These are phyloP conservation scores for Lordiphosa stackelbergi DNA, from an alignment of 1,140 invertebrate genomes.

Conservation along the genomic window DNA sequence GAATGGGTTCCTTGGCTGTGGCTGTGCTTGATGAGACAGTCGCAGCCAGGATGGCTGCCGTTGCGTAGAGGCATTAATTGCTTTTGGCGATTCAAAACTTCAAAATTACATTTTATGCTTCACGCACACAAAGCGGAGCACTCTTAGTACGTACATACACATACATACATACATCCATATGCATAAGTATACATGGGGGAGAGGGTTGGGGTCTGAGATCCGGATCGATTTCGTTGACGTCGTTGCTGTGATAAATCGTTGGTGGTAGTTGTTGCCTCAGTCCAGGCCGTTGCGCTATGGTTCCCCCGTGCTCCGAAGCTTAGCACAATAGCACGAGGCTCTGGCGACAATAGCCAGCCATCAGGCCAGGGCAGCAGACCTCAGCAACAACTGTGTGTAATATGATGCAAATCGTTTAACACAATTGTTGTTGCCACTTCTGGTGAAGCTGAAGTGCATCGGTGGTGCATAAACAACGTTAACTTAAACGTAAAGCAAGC, in stretches of 20 bases:
- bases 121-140: conserved; percentile 40
- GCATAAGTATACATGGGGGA: conserved; percentile 6
- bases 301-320: conserved; percentile 29
- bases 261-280: conserved; percentile 41
- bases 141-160: conserved; percentile 25
- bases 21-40: conserved; percentile 29
- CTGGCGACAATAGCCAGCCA: conserved; percentile 65
- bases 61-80: conserved; percentile 73
- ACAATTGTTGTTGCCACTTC: conserved; percentile 52
- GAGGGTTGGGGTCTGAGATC: conserved; percentile 47
- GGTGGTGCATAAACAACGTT: conserved; percentile 47
- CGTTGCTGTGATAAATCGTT: conserved; percentile 69
- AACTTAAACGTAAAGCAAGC: conserved; percentile 36
- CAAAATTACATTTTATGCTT: conserved; percentile 72
- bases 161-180: conserved; percentile 10
- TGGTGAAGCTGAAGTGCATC: conserved; percentile 47
- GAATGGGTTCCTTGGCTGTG: conserved; percentile 12
- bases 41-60: conserved; percentile 67
- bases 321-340: conserved; percentile 59
- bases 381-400: conserved; percentile 61
- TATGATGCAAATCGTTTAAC: conserved; percentile 74
- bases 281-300: conserved; percentile 18
- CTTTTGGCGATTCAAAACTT: conserved; percentile 76
- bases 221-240: conserved; percentile 72
- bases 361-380: conserved; percentile 19